Evolutionary conservation across 2,113 vertebrate species (phyloP), one percentile per base, ranked within the genome.

Genomic region (Sigmodon hispidus): DNA sequence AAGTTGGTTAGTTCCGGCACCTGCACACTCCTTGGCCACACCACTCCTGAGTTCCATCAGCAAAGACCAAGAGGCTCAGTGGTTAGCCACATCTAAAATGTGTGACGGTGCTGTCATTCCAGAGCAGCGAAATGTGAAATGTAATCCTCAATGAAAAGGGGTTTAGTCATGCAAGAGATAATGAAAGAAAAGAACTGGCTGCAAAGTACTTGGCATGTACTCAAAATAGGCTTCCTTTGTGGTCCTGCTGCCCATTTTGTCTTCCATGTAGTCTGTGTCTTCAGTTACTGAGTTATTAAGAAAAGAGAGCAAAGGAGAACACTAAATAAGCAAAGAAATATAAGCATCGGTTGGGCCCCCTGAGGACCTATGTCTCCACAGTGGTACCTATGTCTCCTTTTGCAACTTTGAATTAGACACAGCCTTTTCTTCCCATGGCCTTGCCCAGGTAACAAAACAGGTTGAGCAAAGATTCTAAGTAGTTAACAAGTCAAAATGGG

Each of bases 1-100:
- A 48, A 50, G 4, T 34, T 45, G 40, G 34, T 63, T 45, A 69
- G 87, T 72, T 79, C 52, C 21, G 2, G 85, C 29, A 6, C 3
- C 11, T 2, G 63, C 8, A 50, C 2, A 59, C 48, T 67, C 10
- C 45, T 0, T 0, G 31, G n/a, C 29, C 70, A 69, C 1, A 0
- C 69, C 0, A 3, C 36, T 13, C 16, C n/a, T 5, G 2, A 0
- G 55, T 40, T 40, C 31, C 50, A 16, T 57, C 52, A 3, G 10
- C 0, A 0, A 34, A 84, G 43, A 59, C 4, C 40, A 57, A 50
- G 73, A 0, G 0, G 26, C 34, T 24, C 57, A 57, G 61, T 43
- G 79, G 59, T 55, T 43, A 86, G 79, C 67, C 83, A 50, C 45
- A 75, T 36, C 45, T 65, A 50, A 13, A 8, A 1, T 43, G 80